These are phyloP conservation scores for Meliscaeva auricollis DNA, from an alignment of 2,888 invertebrate genomes.

Conservation along the genomic window DNA sequence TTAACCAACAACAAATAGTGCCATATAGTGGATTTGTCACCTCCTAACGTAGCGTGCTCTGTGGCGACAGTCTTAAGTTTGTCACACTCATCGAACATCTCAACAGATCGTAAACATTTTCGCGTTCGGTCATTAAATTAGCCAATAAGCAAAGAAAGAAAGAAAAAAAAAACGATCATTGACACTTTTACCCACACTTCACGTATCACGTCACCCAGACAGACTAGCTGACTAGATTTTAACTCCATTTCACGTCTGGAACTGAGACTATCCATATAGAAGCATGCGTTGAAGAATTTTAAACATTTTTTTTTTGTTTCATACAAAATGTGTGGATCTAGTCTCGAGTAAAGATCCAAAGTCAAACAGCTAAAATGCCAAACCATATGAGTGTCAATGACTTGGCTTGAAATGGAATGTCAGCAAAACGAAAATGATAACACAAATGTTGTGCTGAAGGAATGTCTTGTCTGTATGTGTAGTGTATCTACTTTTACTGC, in stretches of 20 bases:
- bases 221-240: neutral
- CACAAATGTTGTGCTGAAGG: slow-evolving; percentile 18
- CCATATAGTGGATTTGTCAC: slow-evolving; percentile 60
- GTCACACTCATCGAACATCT: slow-evolving; percentile 67
- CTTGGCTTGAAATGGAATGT: slow-evolving; percentile 29
- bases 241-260: slow-evolving; percentile 16
- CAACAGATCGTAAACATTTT: slow-evolving; percentile 71
- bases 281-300: slow-evolving; percentile 36
- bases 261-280: neutral
- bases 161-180: slow-evolving; percentile 10
- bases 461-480: slow-evolving; percentile 41
- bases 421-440: slow-evolving; percentile 19
- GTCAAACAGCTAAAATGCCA: neutral
- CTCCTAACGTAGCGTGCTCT: slow-evolving; percentile 40
- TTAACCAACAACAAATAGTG: too few relatives aligned
- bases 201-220: slow-evolving; percentile 1
- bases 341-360: neutral
- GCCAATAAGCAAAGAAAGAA: slow-evolving; percentile 29
- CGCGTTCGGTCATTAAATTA: slow-evolving; percentile 66
- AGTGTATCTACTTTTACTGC: too few relatives aligned
- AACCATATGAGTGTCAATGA: slow-evolving; percentile 49
- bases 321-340: neutral
- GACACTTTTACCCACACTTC: slow-evolving; percentile 29
- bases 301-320: too few relatives aligned
- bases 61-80: slow-evolving; percentile 11